Percentiles rank a stretch among this genome's conserved stretches.
Evolutionary conservation across 2,797 vertebrate genomes (phyloP).

Genomic region (Selene dorsalis): DNA sequence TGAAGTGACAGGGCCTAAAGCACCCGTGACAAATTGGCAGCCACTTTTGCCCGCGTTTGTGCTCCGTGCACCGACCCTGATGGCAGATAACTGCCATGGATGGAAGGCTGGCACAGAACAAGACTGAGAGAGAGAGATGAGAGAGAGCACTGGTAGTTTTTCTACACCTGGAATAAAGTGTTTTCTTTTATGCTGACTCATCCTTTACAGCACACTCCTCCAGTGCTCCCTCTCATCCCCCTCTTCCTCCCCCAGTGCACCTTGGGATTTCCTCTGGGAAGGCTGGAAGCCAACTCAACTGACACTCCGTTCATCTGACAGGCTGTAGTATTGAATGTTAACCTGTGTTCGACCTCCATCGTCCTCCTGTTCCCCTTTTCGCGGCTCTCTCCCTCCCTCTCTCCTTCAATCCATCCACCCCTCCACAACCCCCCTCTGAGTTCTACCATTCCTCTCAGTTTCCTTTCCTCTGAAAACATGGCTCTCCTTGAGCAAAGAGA

Average conservation of each 20-base stretch:
- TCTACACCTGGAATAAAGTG: slow-evolving; percentile 54
- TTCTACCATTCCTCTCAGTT: slow-evolving; percentile 6
- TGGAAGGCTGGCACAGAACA: slow-evolving; percentile 60
- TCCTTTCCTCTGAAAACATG: slow-evolving; percentile 24
- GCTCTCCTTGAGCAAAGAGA: slow-evolving; percentile 27
- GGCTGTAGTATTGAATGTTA: slow-evolving; percentile 60
- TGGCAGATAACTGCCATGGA: slow-evolving; percentile 68
- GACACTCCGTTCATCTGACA: slow-evolving; percentile 70
- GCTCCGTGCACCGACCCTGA: slow-evolving; percentile 60
- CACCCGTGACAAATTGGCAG: slow-evolving; percentile 72
- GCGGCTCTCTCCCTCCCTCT: slow-evolving; percentile 34
- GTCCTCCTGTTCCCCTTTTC: slow-evolving; percentile 43
- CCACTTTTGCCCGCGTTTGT: slow-evolving; percentile 70
- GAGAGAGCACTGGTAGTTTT: slow-evolving; percentile 45
- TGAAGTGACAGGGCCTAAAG: slow-evolving; percentile 70
- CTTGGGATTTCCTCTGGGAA: slow-evolving; percentile 62
- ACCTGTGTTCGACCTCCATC: slow-evolving; percentile 66
- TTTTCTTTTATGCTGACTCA: slow-evolving; percentile 72
- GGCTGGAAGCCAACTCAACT: slow-evolving; percentile 54
- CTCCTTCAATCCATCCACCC: neutral
- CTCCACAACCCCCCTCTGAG: slow-evolving; percentile 19
- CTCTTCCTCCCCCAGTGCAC: slow-evolving; percentile 33
- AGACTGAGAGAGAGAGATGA: slow-evolving; percentile 25
- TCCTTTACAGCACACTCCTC: slow-evolving; percentile 44
- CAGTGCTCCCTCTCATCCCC: slow-evolving; percentile 7